These are phyloP conservation scores for Andricus grossulariae DNA, from an alignment of 1,140 invertebrate species.

Conservation along the genomic window DNA sequence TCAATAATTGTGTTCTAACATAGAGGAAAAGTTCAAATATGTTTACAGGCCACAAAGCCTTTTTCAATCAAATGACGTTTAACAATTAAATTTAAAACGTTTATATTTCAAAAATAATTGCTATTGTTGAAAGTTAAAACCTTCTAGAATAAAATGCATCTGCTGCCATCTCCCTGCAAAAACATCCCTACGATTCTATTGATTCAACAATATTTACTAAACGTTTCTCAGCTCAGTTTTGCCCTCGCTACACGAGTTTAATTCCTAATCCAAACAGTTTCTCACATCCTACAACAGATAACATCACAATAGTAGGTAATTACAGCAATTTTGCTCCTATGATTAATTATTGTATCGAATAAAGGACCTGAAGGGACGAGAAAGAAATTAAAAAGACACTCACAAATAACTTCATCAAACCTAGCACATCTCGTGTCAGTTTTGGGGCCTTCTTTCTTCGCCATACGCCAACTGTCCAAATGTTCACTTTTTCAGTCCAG, in stretches of 20 bases:
- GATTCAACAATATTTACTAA: conserved; percentile 20
- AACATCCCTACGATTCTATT: neutral
- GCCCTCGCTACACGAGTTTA: neutral
- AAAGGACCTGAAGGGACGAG: conserved; percentile 1
- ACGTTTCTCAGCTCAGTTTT: neutral
- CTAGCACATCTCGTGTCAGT: neutral
- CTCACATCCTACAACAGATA: neutral
- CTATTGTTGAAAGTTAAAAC: too few relatives aligned
- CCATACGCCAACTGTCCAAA: conserved; percentile 8
- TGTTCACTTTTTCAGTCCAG: neutral
- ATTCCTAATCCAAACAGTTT: conserved; percentile 5
- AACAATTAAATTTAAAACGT: too few relatives aligned
- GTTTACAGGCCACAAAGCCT: too few relatives aligned
- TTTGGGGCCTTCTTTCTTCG: neutral
- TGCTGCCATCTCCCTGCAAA: neutral
- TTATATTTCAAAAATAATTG: too few relatives aligned
- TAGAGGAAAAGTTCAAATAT: too few relatives aligned
- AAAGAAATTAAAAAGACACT: conserved; percentile 2
- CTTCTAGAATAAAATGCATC: neutral
- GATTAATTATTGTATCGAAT: conserved; percentile 15
- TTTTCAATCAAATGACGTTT: too few relatives aligned
- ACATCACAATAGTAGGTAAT: neutral
- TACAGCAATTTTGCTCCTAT: conserved; percentile 21
- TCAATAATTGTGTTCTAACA: too few relatives aligned
- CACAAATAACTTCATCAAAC: conserved; percentile 27